Evolutionary conservation across 1,140 invertebrate genomes (phyloP).

Genomic region (Habropoda laboriosa): DNA sequence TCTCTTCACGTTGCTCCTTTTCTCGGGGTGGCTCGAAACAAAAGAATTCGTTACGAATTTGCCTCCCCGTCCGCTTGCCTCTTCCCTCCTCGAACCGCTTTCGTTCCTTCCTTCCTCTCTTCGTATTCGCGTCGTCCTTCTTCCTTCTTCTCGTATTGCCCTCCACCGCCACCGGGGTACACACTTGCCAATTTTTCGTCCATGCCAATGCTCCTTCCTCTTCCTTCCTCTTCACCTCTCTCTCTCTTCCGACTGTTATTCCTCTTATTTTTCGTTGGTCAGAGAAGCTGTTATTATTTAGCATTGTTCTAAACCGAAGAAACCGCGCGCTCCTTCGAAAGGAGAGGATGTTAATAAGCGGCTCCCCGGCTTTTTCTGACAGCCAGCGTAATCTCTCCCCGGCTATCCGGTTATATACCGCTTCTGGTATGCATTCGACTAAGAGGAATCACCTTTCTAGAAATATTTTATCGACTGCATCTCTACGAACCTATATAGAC

Average conservation of each 20-base stretch:
- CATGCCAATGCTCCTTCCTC: background rate
- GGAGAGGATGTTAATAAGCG: constrained; percentile 38
- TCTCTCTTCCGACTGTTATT: background rate
- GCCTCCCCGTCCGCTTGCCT: constrained; percentile 57
- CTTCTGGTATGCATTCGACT: constrained; percentile 21
- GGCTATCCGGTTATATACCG: constrained; percentile 21
- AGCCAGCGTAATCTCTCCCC: constrained; percentile 29
- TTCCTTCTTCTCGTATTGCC: constrained; percentile 29
- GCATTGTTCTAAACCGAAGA: constrained; percentile 20
- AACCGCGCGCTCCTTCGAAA: background rate
- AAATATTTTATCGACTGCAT: constrained; percentile 22
- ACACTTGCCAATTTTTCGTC: constrained; percentile 50
- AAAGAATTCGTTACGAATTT: constrained; percentile 80
- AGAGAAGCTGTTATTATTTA: constrained; percentile 16
- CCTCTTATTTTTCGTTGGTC: background rate
- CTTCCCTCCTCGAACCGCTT: constrained; percentile 24
- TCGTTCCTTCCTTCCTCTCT: constrained; percentile 24
- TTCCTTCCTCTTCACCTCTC: background rate
- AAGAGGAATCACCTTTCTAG: background rate
- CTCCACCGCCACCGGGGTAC: background rate
- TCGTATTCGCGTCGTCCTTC: constrained; percentile 14
- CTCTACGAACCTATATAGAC: background rate
- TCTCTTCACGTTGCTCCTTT: constrained; percentile 75
- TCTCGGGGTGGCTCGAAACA: constrained; percentile 78
- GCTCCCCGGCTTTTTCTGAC: constrained; percentile 26